Conservation (phyloP, 2,888 invertebrate genomes). For the Leucophora obtusa region DNA sequence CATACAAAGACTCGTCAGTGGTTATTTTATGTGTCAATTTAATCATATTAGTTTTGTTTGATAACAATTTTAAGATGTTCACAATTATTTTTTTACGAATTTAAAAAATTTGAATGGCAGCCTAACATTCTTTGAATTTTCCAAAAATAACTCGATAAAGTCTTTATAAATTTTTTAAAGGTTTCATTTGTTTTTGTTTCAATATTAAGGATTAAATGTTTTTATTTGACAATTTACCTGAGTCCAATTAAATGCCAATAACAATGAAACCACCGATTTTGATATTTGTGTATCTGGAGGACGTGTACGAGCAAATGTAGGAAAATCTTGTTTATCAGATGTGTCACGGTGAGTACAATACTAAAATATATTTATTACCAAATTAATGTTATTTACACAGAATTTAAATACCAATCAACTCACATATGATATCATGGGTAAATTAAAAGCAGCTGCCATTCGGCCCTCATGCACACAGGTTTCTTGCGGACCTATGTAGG, state of each 20-base stretch:
- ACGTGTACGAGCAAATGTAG: slow-evolving; percentile 94
- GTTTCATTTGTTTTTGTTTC: not conserved
- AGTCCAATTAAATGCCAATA: slow-evolving; percentile 93
- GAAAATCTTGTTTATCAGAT: slow-evolving; percentile 91
- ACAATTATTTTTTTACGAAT: no score
- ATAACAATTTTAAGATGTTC: no score
- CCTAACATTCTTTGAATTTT: no score
- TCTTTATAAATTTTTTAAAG: no score
- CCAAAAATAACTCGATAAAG: no score
- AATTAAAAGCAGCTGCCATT: slow-evolving; percentile 95
- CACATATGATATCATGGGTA: slow-evolving; percentile 98
- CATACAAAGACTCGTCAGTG: no score
- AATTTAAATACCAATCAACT: slow-evolving; percentile 79
- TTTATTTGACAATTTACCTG: slow-evolving; percentile 88
- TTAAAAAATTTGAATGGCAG: no score
- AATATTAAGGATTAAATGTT: no score
- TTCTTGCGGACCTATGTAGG: slow-evolving; percentile 91
- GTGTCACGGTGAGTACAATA: slow-evolving; percentile 94
- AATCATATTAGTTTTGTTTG: no score
- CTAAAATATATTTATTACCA: slow-evolving; percentile 80
- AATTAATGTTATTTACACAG: no score
- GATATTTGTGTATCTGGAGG: slow-evolving; percentile 97
- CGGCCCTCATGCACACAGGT: slow-evolving; percentile 94
- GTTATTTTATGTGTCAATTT: no score
- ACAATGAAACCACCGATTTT: slow-evolving; percentile 91